Percentiles rank a stretch among this genome's conserved stretches.
phyloP scores from a whole-genome alignment of 2,797 vertebrate species.

The Poeciliopsis infans region DNA sequence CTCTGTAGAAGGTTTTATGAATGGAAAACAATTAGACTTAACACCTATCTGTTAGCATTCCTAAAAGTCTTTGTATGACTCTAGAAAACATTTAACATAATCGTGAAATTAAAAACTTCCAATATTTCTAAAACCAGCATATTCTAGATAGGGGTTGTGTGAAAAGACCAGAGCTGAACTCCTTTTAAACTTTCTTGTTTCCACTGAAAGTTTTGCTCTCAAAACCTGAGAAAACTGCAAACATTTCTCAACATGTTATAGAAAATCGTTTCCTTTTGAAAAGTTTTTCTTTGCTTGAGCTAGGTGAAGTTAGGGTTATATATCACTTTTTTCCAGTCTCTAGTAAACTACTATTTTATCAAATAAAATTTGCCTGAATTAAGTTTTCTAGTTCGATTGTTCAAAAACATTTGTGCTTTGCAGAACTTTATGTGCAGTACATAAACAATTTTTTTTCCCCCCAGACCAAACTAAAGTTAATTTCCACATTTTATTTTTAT shows the following conservation, averaged over 20 bases:
- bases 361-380: not conserved
- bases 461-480: slow-evolving; percentile 33
- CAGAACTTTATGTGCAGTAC: not conserved
- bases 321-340: not conserved
- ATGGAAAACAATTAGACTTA: not conserved
- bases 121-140: not conserved
- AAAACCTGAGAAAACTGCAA: not conserved
- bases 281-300: not conserved
- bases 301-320: not conserved
- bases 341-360: not conserved
- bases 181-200: not conserved
- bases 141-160: not conserved
- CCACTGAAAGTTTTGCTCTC: not conserved
- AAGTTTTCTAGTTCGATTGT: not conserved
- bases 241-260: not conserved
- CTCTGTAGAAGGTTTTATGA: not conserved
- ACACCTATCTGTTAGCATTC: not conserved
- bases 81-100: not conserved
- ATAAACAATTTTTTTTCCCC: not conserved
- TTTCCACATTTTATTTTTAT: slow-evolving; percentile 29
- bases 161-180: not conserved
- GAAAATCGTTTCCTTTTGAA: not conserved
- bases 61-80: not conserved
- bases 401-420: not conserved
- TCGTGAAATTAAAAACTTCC: not conserved